Evolutionary conservation across 2,797 vertebrate species (phyloP).

Genomic region (Loriculus beryllinus): DNA sequence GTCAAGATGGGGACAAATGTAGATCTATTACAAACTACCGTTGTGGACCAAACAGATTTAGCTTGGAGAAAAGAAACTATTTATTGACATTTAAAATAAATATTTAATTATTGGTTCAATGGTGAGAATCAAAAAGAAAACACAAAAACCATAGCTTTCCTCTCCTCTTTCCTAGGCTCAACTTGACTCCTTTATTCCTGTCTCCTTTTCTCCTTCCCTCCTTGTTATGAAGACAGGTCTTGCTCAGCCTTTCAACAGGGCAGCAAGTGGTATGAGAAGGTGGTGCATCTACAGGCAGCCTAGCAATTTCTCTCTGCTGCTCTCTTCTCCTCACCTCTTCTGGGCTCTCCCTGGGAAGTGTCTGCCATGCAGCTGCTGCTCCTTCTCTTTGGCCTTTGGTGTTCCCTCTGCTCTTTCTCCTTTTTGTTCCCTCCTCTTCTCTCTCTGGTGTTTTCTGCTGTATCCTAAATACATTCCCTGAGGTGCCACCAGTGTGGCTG

Average conservation of each 20-base stretch:
- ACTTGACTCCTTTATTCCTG: neutral
- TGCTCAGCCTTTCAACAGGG: neutral
- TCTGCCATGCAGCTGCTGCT: neutral
- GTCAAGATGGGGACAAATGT: neutral
- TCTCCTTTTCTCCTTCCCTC: neutral
- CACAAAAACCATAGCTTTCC: neutral
- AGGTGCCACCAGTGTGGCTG: neutral
- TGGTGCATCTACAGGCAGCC: neutral
- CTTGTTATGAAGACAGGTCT: neutral
- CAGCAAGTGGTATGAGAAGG: neutral
- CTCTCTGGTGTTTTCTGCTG: neutral
- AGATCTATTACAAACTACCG: neutral
- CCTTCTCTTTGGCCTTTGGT: neutral
- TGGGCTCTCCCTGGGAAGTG: rapidly evolving
- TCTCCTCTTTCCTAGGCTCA: neutral
- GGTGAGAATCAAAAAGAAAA: neutral
- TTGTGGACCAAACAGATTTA: neutral
- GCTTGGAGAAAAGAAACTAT: neutral
- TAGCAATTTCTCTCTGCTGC: neutral
- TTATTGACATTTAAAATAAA: neutral
- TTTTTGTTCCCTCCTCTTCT: neutral
- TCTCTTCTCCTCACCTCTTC: neutral
- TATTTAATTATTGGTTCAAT: neutral
- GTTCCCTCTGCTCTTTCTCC: neutral
- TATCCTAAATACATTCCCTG: neutral